phyloP scores from a whole-genome alignment of 2,888 invertebrate genomes.

The Patella depressa region DNA sequence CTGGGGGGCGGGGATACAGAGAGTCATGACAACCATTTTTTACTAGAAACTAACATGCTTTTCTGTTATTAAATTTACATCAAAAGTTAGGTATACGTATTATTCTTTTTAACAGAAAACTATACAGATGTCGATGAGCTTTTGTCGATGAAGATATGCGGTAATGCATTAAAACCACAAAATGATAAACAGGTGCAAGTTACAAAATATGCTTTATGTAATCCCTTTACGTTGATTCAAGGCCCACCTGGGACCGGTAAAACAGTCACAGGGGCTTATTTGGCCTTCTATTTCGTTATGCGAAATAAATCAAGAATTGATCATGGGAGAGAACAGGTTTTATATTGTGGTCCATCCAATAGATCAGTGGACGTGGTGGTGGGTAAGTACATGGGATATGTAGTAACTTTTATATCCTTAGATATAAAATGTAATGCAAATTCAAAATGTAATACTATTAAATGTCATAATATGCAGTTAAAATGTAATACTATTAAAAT shows the following conservation, averaged over 20 bases:
- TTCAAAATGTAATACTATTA: too few species aligned
- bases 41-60: too few species aligned
- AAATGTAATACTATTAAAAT: too few species aligned
- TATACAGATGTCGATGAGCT: constrained; percentile 47
- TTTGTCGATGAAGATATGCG: constrained; percentile 24
- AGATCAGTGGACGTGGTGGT: constrained; percentile 61
- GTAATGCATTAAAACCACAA: constrained; percentile 29
- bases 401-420: too few species aligned
- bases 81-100: too few species aligned
- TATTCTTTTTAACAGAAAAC: constrained; percentile 33
- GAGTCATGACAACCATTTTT: too few species aligned
- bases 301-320: constrained; percentile 42
- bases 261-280: constrained; percentile 50
- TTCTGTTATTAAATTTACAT: too few species aligned
- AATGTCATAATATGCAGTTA: too few species aligned
- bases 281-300: constrained; percentile 49
- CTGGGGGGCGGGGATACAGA: too few species aligned
- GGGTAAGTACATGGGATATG: constrained; percentile 43
- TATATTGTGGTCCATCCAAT: constrained; percentile 65
- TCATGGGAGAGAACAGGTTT: constrained; percentile 50
- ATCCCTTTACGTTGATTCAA: constrained; percentile 59
- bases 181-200: constrained; percentile 57
- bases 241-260: constrained; percentile 67
- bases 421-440: too few species aligned
- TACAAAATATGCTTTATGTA: constrained; percentile 45